Conservation (phyloP, 1,140 invertebrate genomes). For the Drosophila sulfurigaster region DNA sequence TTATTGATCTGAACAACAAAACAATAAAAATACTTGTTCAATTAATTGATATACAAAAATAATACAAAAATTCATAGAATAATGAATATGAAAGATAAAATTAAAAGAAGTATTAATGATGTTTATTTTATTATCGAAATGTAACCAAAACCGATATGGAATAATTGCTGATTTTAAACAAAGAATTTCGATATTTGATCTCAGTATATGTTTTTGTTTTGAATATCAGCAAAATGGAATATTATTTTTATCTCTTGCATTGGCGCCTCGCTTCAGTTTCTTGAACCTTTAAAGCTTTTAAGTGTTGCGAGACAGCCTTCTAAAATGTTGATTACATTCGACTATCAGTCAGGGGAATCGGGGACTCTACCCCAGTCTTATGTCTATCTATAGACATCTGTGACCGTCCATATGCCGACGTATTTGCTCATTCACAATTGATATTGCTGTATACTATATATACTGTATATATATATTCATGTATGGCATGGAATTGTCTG, state of each 20-base stretch:
- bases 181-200: neutral
- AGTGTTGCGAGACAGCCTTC: neutral
- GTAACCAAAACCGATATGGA: no score
- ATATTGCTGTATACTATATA: neutral
- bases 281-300: slow-evolving; percentile 6
- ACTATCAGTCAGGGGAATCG: slow-evolving; percentile 26
- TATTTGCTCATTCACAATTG: slow-evolving; percentile 19
- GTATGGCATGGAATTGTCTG: slow-evolving; percentile 5
- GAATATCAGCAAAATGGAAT: no score
- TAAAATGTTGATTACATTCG: slow-evolving; percentile 13
- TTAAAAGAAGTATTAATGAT: no score
- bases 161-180: no score
- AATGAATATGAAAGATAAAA: no score
- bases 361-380: neutral
- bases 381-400: slow-evolving; percentile 24
- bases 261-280: neutral
- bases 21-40: no score
- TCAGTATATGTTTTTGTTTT: neutral
- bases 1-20: no score
- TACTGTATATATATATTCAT: neutral
- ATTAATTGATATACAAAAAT: no score
- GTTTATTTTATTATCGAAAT: no score
- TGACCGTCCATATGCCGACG: slow-evolving; percentile 3
- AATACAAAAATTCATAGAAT: no score
- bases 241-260: no score